A percentile compares a stretch with the other conserved stretches of the same genome.
Evolutionary conservation across 2,888 invertebrate genomes (phyloP).

Genomic region (Xanthia icteritia): DNA sequence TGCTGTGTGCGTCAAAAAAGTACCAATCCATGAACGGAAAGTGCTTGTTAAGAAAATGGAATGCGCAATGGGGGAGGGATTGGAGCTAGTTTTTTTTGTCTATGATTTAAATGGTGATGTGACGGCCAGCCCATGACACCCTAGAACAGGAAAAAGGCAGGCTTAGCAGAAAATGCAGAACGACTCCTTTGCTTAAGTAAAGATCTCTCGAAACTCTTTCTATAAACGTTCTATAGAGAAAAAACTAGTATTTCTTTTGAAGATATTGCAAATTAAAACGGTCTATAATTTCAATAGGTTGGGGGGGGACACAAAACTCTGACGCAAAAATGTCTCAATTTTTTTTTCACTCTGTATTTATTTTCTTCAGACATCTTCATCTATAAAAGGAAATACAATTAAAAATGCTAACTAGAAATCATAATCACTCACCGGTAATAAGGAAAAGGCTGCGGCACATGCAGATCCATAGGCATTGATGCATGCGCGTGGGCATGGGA

Average conservation of each 20-base stretch:
- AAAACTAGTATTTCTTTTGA: not conserved
- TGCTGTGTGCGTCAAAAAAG: conserved; percentile 67
- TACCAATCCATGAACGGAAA: conserved; percentile 66
- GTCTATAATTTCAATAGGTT: not conserved
- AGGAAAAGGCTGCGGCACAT: conserved; percentile 97
- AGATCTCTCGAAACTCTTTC: not conserved
- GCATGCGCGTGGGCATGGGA: conserved; percentile 91
- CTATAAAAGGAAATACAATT: not conserved
- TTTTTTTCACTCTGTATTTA: no score
- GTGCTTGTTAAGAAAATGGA: conserved; percentile 35
- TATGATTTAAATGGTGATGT: conserved; percentile 37
- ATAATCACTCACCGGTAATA: conserved; percentile 94
- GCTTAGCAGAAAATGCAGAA: conserved; percentile 14
- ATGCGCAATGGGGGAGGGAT: conserved; percentile 54
- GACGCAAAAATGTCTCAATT: not conserved
- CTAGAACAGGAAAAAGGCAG: conserved; percentile 24
- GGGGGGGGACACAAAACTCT: not conserved
- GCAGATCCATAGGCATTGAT: conserved; percentile 96
- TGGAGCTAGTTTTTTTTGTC: conserved; percentile 25
- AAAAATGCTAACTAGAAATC: not conserved
- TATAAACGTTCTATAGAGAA: not conserved
- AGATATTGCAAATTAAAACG: not conserved
- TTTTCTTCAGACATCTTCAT: not conserved
- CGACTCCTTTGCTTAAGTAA: not conserved
- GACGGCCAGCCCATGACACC: conserved; percentile 11